Base-by-base conservation (phyloP, 2,888 invertebrate species). In the Halictus quadricinctus region DNA sequence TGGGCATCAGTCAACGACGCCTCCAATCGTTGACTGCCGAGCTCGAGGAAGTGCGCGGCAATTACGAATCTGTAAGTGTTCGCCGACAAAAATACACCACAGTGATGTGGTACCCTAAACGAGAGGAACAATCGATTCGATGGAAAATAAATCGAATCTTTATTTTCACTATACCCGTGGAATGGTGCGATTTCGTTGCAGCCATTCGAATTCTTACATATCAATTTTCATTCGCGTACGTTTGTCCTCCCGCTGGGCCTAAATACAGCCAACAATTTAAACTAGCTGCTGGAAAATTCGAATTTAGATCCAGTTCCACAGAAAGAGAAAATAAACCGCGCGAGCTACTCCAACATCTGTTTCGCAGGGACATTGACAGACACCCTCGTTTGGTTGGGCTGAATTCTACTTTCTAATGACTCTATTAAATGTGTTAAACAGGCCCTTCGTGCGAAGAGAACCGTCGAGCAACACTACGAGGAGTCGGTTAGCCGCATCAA, bases 31-130 rank as follows among this genome's bases (percentile, higher is more conserved):
- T 99, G 95, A 98, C 97, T 93, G 98, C 97, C 93, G 99, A 99
- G 96, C 96, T 99, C 95, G 99, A 99, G 95, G 99, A 99, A 96
- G 96, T 98, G 94, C 97, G 98, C 95, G 97, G 97, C 95, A 97
- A 98, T 94, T 97, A 98, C 95, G 98, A 98, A 95, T 96, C 96
- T 93, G 97, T 97, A 94, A 95, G 96, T 94, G 41, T 0, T 64
- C 64, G 2, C 7, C 29, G 2, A 64, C 25, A 4, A 29, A 29
- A 64, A 15, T 54, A 54, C 54, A 21, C 0, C 6, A 29, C 25
- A 15, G 25, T 25, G 13, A 6, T 60, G 0, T 5, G 4, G 0
- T 13, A 7, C 18, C 7, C 21, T 50, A 50, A 50, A 50, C 21
- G 1, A 50, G 21, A 21, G 7, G 54, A 54, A 21, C 54, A 21